Percentiles rank a stretch among this genome's conserved stretches.
Conservation (phyloP, 2,113 vertebrate species). For the Poeciliopsis prolifica region DNA sequence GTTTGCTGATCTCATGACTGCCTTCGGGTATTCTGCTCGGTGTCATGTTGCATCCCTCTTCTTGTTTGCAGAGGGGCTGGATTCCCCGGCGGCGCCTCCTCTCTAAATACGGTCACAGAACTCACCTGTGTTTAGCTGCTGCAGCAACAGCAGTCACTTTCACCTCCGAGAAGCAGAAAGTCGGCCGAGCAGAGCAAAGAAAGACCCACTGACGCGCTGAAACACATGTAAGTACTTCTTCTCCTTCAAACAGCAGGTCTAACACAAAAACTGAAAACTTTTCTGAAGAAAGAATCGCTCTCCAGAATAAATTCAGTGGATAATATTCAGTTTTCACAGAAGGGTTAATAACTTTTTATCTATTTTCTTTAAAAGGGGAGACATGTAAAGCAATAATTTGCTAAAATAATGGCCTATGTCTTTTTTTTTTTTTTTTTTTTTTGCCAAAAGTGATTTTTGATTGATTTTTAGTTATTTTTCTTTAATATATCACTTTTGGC, state of each 20-base stretch:
- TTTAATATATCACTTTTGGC: too few species aligned
- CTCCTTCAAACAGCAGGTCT: not conserved
- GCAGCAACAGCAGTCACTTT: slow-evolving; percentile 33
- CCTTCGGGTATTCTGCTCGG: slow-evolving; percentile 16
- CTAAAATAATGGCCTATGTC: too few species aligned
- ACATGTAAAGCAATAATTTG: too few species aligned
- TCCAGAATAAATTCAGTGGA: not conserved
- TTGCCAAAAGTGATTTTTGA: too few species aligned
- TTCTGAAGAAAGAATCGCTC: not conserved
- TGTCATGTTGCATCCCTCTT: slow-evolving; percentile 52
- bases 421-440: too few species aligned
- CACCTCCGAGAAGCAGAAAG: slow-evolving; percentile 19
- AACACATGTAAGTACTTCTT: slow-evolving; percentile 54
- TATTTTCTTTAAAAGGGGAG: too few species aligned
- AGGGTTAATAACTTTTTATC: not conserved
- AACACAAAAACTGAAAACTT: not conserved
- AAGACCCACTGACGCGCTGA: slow-evolving; percentile 20
- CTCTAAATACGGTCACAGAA: slow-evolving; percentile 11
- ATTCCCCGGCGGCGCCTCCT: slow-evolving; percentile 55
- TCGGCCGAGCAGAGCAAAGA: slow-evolving; percentile 19
- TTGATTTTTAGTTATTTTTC: too few species aligned
- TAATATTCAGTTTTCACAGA: not conserved
- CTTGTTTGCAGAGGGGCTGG: slow-evolving; percentile 47
- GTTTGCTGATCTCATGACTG: not conserved
- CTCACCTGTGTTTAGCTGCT: slow-evolving; percentile 64